These are phyloP conservation scores for Castor canadensis DNA, from an alignment of 2,113 vertebrate species.

Conservation along the genomic window DNA sequence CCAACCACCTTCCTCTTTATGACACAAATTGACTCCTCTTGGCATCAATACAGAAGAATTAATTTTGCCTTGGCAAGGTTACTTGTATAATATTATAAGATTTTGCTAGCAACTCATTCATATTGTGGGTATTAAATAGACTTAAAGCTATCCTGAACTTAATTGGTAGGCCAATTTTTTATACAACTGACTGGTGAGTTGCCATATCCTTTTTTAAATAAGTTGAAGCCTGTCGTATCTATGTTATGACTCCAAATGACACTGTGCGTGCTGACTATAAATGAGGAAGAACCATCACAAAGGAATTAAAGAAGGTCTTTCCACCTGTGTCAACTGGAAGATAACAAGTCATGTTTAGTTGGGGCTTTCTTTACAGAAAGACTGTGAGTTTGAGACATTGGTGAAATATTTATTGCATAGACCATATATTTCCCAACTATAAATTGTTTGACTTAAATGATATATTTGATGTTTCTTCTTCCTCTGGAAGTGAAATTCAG, in stretches of 20 bases:
- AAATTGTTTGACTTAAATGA: background rate
- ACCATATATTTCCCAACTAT: background rate
- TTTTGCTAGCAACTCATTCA: slow-evolving; percentile 70
- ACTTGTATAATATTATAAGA: slow-evolving; percentile 49
- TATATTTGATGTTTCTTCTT: background rate
- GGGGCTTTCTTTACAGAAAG: background rate
- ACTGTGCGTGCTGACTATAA: background rate
- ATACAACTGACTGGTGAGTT: slow-evolving; percentile 44
- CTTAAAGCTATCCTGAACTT: slow-evolving; percentile 66
- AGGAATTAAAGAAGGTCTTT: background rate
- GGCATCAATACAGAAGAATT: slow-evolving; percentile 60
- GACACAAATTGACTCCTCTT: slow-evolving; percentile 55
- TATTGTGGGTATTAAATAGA: slow-evolving; percentile 75
- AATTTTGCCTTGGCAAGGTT: slow-evolving; percentile 69
- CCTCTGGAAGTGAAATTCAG: background rate
- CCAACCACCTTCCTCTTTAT: background rate
- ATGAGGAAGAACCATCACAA: background rate
- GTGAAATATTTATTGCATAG: background rate
- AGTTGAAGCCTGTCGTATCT: background rate
- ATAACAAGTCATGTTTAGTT: background rate
- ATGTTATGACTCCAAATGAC: background rate
- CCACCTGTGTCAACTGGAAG: background rate
- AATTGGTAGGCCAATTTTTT: slow-evolving; percentile 71
- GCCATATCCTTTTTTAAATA: slow-evolving; percentile 25
- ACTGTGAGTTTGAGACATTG: background rate